Evolutionary conservation across 2,888 invertebrate genomes (phyloP).

Genomic region (Cabera pusaria): DNA sequence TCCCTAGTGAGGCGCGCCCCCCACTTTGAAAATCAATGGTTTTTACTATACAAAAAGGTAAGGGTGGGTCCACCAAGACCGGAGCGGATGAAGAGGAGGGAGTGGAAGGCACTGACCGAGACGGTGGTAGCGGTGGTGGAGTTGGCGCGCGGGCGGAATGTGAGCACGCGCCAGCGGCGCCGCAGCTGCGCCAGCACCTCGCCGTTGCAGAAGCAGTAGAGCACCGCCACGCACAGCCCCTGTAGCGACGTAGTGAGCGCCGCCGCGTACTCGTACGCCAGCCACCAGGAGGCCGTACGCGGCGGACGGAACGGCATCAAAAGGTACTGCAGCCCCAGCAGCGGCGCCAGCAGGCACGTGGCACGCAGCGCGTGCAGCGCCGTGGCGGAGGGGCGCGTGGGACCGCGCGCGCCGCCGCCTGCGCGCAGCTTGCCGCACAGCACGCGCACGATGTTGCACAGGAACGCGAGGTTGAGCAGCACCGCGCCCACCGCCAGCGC

Average conservation of each 20-base stretch:
- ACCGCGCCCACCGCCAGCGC: constrained; percentile 91
- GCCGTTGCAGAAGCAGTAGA: constrained; percentile 97
- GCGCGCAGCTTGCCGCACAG: constrained; percentile 91
- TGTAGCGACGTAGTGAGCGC: constrained; percentile 95
- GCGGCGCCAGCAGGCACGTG: constrained; percentile 93
- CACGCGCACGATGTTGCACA: constrained; percentile 95
- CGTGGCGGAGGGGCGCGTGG: constrained; percentile 85
- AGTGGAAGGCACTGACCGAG: constrained; percentile 86
- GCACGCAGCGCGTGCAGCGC: constrained; percentile 91
- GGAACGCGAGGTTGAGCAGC: constrained; percentile 91
- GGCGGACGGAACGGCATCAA: constrained; percentile 93
- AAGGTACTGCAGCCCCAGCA: constrained; percentile 95
- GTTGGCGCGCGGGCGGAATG: constrained; percentile 90
- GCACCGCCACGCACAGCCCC: constrained; percentile 95
- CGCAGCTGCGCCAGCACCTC: constrained; percentile 95
- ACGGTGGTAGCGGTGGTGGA: constrained; percentile 94
- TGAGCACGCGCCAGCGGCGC: constrained; percentile 92
- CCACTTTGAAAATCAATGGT: too few species aligned
- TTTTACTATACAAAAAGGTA: too few species aligned
- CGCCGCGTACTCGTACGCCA: constrained; percentile 91
- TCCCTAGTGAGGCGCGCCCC: too few species aligned
- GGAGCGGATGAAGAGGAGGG: constrained; percentile 15
- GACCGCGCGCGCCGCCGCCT: constrained; percentile 86
- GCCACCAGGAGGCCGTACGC: constrained; percentile 87
- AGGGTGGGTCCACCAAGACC: too few species aligned